A percentile compares a stretch with the other conserved stretches of the same genome.
phyloP scores from a whole-genome alignment of 2,888 invertebrate species.

The Plagodis dolabraria region DNA sequence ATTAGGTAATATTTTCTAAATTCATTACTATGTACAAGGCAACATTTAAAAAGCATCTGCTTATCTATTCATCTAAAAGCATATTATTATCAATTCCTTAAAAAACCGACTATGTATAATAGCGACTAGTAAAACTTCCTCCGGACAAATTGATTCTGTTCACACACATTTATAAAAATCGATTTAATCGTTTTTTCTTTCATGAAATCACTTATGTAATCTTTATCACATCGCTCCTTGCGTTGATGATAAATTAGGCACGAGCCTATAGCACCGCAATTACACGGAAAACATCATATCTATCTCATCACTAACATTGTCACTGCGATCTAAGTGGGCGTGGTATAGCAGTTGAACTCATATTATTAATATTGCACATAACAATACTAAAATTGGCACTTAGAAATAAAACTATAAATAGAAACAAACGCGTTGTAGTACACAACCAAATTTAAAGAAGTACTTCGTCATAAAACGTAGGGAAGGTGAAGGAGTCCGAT shows the following conservation, averaged over 20 bases:
- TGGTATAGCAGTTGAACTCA: not conserved
- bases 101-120: constrained; percentile 24
- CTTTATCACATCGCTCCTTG: constrained; percentile 1
- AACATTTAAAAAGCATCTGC: constrained; percentile 10
- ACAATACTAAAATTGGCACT: constrained; percentile 22
- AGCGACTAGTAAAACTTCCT: constrained; percentile 39
- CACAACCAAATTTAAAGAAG: constrained; percentile 40
- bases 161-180: constrained; percentile 5
- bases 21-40: constrained; percentile 7
- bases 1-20: not conserved
- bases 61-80: constrained; percentile 10
- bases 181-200: constrained; percentile 14
- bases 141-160: constrained; percentile 30
- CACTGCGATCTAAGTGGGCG: not conserved
- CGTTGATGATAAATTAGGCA: constrained; percentile 39
- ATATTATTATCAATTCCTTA: constrained; percentile 18
- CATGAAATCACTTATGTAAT: not conserved
- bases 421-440: constrained; percentile 5
- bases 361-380: constrained; percentile 8
- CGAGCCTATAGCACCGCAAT: constrained; percentile 63
- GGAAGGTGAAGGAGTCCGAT: constrained; percentile 43
- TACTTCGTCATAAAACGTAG: constrained; percentile 53
- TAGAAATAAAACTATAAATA: constrained; percentile 16
- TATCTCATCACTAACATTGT: constrained; percentile 11
- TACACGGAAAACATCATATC: constrained; percentile 38